Conservation (phyloP, 2,797 vertebrate genomes). For the Amblyopsis hoosieri region DNA sequence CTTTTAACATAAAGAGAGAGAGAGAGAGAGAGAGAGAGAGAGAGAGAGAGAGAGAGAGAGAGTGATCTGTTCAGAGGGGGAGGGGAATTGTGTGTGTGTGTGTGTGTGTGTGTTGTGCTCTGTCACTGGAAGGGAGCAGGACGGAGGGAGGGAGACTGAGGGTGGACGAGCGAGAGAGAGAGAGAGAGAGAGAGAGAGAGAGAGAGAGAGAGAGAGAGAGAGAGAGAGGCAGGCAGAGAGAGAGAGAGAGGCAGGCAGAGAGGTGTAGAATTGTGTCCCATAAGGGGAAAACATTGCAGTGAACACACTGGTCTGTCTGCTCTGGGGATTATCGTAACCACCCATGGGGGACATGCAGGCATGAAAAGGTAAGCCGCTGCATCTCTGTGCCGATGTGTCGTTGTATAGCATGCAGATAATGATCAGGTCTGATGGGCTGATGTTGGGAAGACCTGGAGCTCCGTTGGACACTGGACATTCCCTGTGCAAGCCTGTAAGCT, state of each 20-base stretch:
- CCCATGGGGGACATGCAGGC: slow-evolving; percentile 75
- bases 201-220: slow-evolving; percentile 31
- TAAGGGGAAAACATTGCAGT: slow-evolving; percentile 77
- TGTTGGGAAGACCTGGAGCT: slow-evolving; percentile 52
- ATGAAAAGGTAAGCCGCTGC: slow-evolving; percentile 80
- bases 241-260: slow-evolving; percentile 32
- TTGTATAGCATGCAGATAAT: slow-evolving; percentile 39
- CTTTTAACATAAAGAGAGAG: slow-evolving; percentile 80
- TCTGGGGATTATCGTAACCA: slow-evolving; percentile 76
- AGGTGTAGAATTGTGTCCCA: slow-evolving; percentile 70
- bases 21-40: slow-evolving; percentile 48
- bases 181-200: slow-evolving; percentile 35
- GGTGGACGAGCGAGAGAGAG: slow-evolving; percentile 44
- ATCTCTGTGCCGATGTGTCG: slow-evolving; percentile 54
- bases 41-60: slow-evolving; percentile 55
- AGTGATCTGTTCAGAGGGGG: slow-evolving; percentile 77
- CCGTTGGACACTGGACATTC: slow-evolving; percentile 39
- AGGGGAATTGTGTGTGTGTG: slow-evolving; percentile 66
- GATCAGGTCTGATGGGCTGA: slow-evolving; percentile 43
- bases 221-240: slow-evolving; percentile 28
- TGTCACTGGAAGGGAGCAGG: slow-evolving; percentile 70
- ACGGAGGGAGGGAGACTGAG: slow-evolving; percentile 30
- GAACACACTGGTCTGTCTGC: slow-evolving; percentile 67
- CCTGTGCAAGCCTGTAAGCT: slow-evolving; percentile 21
- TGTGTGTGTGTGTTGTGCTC: slow-evolving; percentile 48